Base-by-base conservation (phyloP, 2,888 invertebrate genomes). In the Malthinus flaveolus region DNA sequence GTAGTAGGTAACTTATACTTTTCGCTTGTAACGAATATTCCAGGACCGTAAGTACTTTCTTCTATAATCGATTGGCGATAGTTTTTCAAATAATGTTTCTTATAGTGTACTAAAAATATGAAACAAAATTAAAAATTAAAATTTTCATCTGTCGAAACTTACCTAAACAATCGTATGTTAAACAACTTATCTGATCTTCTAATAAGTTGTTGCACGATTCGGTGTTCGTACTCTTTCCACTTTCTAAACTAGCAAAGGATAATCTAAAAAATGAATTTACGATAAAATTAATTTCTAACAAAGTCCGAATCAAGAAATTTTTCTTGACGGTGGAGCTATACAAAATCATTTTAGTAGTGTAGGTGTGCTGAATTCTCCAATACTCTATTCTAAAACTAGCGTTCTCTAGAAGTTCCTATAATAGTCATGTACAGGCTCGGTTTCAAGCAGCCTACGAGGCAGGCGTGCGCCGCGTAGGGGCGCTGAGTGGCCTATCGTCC, bases 41-140 rank as follows among this genome's bases (percentile, higher is more conserved):
- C 75, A 8, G 74, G 72, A 58, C 73, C 72, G 49, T 75, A 76
- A 7, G 71, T 63, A 32, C 68, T 70, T 63, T 77, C 77, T 61
- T 77, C 77, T 3, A 75, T 68, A 55, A 72, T 71, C 0, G 74
- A 73, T 54, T 76, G 76, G 35, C 66, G 65, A 48, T 74, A 77
- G 51, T 73, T 74, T 48, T 71, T 71, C 12, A 66, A 65, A 46
- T 75, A 74, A 31, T 67, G 62, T 32, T 68, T 69, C 59, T 74
- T 73, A 47, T 75, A 76, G 55, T 75, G 71, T n/a, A 67, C 75
- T 75, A 46, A 15, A 42, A 15, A 15, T 23, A 23, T 23, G 2
- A 23, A 23, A 23, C 5, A 23, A 3, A 3, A 3, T 23, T 23
- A 23, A 23, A 4, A 7, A 15, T 15, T 39, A 2, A 42, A 42